Base-by-base conservation (phyloP, 2,888 invertebrate genomes). In the Synanthedon myopaeformis region DNA sequence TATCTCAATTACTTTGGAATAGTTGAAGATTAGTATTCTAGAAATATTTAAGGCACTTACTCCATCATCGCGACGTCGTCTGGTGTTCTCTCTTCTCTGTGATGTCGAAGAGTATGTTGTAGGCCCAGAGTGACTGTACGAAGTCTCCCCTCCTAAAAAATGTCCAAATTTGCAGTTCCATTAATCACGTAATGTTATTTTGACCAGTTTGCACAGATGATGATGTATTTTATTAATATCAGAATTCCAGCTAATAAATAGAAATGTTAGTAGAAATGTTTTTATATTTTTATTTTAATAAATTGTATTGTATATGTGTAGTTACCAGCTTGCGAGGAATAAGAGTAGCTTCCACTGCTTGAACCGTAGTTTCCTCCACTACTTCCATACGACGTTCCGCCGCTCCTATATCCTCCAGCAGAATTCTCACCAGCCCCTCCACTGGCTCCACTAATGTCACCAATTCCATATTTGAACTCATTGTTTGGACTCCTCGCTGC, bases 401-500 rank as follows among this genome's bases (percentile, higher is more conserved):
- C 52, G 1, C 62, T 59, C 13, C n/a, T 14, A 45, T 67, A 63
- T 14, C 53, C 60, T 53, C 60, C 66, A 51, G 59, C 63, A 52
- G 35, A 35, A 35, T 35, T 35, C 10, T 35, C 35, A 3, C 35
- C 10, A 10, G 63, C 52, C 28, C 61, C 52, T 5, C 59, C 59
- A 8, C 59, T 57, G 50, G 63, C 65, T 5, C 76, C 74, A 49
- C 69, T 74, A 0, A 85, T 82, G 58, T 86, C 82, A 53, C 77
- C 82, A 23, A 85, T 70, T 4, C 83, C 84, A 59, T 74, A 77
- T 70, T 72, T 77, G 58, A 86, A 86, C 57, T 87, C 78, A 54
- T 82, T 81, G 58, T 84, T 79, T 0, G 80, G 72, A 51, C 80
- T 80, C 52, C 74, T 71, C 3, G 85, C 87, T 0, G 80, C 87